A percentile compares a stretch with the other conserved stretches of the same genome.
These are phyloP conservation scores for Enteromius fasciolatus DNA, from an alignment of 2,797 vertebrate species.

Conservation along the genomic window DNA sequence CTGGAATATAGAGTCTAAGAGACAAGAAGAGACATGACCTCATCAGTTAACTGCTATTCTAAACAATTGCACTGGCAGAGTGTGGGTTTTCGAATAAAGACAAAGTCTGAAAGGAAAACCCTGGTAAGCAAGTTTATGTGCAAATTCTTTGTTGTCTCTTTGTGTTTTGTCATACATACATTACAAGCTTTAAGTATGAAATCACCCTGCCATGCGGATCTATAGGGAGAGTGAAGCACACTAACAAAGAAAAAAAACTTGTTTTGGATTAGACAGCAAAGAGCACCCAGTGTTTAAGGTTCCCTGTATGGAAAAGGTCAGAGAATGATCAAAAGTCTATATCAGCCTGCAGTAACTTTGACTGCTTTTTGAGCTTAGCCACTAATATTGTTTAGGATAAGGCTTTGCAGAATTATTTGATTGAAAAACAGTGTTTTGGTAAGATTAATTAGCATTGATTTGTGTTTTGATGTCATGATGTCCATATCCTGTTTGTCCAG, in stretches of 20 bases:
- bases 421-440: background rate
- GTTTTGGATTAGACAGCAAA: slow-evolving; percentile 35
- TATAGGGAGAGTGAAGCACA: slow-evolving; percentile 33
- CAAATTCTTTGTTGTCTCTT: background rate
- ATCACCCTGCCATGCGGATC: slow-evolving; percentile 47
- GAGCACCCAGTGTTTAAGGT: slow-evolving; percentile 55
- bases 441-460: background rate
- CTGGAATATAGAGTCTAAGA: background rate
- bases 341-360: slow-evolving; percentile 62
- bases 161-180: background rate
- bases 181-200: slow-evolving; percentile 33
- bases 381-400: slow-evolving; percentile 5
- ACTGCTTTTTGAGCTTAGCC: slow-evolving; percentile 12
- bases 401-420: slow-evolving; percentile 3
- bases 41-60: background rate
- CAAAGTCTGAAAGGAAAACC: background rate
- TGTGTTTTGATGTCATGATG: background rate
- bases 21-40: background rate
- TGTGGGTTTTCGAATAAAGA: background rate
- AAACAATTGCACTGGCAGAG: background rate
- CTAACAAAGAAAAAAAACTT: slow-evolving; percentile 3
- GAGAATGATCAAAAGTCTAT: slow-evolving; percentile 58
- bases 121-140: too few relatives aligned
- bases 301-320: slow-evolving; percentile 71
- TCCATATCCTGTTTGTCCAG: background rate